These are phyloP conservation scores for Patella ulyssiponensis DNA, from an alignment of 2,888 invertebrate genomes.

Conservation along the genomic window DNA sequence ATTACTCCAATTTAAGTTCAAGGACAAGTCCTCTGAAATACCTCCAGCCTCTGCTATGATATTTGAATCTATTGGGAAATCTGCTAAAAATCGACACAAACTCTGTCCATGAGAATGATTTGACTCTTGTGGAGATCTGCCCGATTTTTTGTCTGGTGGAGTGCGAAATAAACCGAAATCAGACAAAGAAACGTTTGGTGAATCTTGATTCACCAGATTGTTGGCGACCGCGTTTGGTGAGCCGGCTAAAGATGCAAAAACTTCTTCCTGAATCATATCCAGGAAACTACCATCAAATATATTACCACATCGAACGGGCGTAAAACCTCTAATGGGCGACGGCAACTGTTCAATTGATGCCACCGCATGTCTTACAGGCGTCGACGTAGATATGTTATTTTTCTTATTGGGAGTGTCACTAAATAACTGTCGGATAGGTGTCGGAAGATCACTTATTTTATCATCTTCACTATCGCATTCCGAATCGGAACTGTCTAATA, in stretches of 20 bases:
- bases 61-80: constrained; percentile 36
- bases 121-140: neutral
- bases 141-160: constrained; percentile 18
- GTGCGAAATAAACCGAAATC: constrained; percentile 22
- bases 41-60: constrained; percentile 35
- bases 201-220: neutral
- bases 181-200: constrained; percentile 18
- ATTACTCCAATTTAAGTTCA: constrained; percentile 32
- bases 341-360: constrained; percentile 38
- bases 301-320: constrained; percentile 41
- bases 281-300: constrained; percentile 52
- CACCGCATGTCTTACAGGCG: constrained; percentile 42
- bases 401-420: constrained; percentile 29
- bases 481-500: constrained; percentile 49
- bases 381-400: constrained; percentile 45
- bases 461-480: constrained; percentile 41
- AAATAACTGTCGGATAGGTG: constrained; percentile 36
- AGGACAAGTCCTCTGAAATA: constrained; percentile 32
- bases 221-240: constrained; percentile 8
- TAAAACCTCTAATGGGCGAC: constrained; percentile 51
- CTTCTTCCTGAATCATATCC: constrained; percentile 40
- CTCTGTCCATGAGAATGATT: constrained; percentile 26
- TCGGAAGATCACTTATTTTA: constrained; percentile 47
- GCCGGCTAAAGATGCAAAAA: constrained; percentile 12
- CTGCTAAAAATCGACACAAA: constrained; percentile 35